phyloP scores from a whole-genome alignment of 1,140 invertebrate species.

The Nephotettix cincticeps region DNA sequence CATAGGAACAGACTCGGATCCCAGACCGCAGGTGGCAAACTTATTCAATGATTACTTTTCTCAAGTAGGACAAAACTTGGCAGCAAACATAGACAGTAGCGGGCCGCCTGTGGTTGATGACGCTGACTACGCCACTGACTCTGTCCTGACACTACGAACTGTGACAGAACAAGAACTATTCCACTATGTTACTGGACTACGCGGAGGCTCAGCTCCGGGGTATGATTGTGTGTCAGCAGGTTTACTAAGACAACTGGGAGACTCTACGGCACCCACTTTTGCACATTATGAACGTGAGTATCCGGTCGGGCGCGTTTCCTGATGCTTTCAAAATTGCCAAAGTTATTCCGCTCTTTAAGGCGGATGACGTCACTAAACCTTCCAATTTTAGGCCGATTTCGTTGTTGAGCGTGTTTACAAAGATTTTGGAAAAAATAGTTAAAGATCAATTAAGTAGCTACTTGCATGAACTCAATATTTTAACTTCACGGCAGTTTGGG shows the following conservation, averaged over 20 bases:
- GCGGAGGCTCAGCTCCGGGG: constrained; percentile 8
- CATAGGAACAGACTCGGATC: too few species aligned
- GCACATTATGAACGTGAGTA: background rate
- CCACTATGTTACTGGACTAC: background rate
- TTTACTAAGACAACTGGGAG: background rate
- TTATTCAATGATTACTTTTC: background rate
- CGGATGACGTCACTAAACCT: background rate
- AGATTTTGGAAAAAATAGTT: constrained; percentile 4
- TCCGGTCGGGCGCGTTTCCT: constrained; percentile 12
- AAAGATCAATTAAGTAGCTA: constrained; percentile 7
- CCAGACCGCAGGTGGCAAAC: background rate
- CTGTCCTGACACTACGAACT: background rate
- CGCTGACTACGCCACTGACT: background rate
- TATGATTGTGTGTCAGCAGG: constrained; percentile 5
- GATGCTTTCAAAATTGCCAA: constrained; percentile 17
- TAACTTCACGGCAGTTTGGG: background rate
- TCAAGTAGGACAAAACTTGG: background rate
- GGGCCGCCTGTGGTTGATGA: background rate
- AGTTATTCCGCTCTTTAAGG: background rate
- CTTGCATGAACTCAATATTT: background rate
- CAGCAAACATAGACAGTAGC: background rate
- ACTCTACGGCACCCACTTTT: background rate
- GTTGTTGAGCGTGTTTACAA: background rate
- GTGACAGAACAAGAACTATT: background rate
- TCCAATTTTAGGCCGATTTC: constrained; percentile 1